Base-by-base conservation (phyloP, 1,140 invertebrate species). In the Physella acuta region DNA sequence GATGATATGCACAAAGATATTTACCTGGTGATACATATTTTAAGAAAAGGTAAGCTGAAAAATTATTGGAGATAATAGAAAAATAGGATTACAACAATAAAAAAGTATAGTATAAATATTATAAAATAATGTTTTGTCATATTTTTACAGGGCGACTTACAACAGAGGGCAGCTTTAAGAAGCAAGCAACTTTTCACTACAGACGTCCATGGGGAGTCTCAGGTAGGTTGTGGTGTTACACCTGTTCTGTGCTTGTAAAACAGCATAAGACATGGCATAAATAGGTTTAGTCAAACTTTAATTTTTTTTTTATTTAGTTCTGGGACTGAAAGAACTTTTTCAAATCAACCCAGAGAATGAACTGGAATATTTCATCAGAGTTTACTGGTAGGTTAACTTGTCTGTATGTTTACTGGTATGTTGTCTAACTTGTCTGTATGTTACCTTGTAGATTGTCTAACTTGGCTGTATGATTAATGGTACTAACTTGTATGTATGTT, bases 371-470 rank as follows among this genome's bases (percentile, higher is more conserved):
- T 59, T 58, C n/a, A 34, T 72, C 16, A 53, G 59, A 24, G 52
- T 72, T 14, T 65, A 72, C 20, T 51, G 64, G 71, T 72, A 59
- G 60, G 70, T 56, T 36, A 37, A n/a, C n/a, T n/a, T n/a, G n/a
- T n/a, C n/a, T n/a, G n/a, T n/a, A n/a, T n/a, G n/a, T n/a, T n/a
- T n/a, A n/a, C n/a, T n/a, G n/a, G n/a, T n/a, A n/a, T n/a, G n/a
- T n/a, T n/a, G n/a, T n/a, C n/a, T n/a, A n/a, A n/a, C n/a, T n/a
- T n/a, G n/a, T n/a, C n/a, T n/a, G n/a, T n/a, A n/a, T n/a, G n/a
- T n/a, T n/a, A n/a, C n/a, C n/a, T n/a, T n/a, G n/a, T n/a, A n/a
- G n/a, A n/a, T n/a, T n/a, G n/a, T n/a, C n/a, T n/a, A n/a, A n/a
- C n/a, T n/a, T n/a, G n/a, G n/a, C n/a, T n/a, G n/a, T n/a, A n/a